Percentiles rank a stretch among this genome's conserved stretches.
These are phyloP conservation scores for Ennomos quercinarius DNA, from an alignment of 2,888 invertebrate species.

Conservation along the genomic window DNA sequence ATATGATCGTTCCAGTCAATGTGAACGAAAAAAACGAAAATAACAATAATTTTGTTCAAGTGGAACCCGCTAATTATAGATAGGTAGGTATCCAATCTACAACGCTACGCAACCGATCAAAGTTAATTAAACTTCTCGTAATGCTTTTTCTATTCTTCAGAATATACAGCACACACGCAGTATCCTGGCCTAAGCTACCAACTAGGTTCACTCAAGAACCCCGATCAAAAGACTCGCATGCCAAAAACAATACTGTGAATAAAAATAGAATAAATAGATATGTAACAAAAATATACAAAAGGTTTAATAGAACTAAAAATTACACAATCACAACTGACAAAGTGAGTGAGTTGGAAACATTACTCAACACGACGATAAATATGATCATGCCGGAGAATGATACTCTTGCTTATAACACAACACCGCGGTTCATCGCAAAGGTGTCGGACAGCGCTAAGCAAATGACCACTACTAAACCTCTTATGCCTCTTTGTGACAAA, in stretches of 20 bases:
- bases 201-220: slow-evolving; percentile 46
- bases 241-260: slow-evolving; percentile 38
- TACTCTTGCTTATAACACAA: slow-evolving; percentile 34
- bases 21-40: too few relatives aligned
- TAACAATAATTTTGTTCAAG: too few relatives aligned
- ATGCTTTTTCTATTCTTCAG: slow-evolving; percentile 54
- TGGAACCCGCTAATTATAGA: too few relatives aligned
- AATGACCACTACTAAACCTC: slow-evolving; percentile 57
- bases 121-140: too few relatives aligned
- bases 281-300: slow-evolving; percentile 5
- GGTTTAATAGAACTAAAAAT: slow-evolving; percentile 35
- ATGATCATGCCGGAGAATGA: slow-evolving; percentile 31
- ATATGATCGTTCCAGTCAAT: too few relatives aligned
- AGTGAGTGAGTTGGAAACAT: slow-evolving; percentile 40
- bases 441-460: slow-evolving; percentile 64
- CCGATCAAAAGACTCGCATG: slow-evolving; percentile 42
- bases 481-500: slow-evolving; percentile 85
- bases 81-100: too few relatives aligned
- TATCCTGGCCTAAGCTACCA: slow-evolving; percentile 58
- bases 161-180: slow-evolving; percentile 55
- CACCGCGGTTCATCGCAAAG: slow-evolving; percentile 61
- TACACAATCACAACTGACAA: slow-evolving; percentile 35
- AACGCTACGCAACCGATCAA: too few relatives aligned
- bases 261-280: slow-evolving; percentile 30
- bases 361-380: slow-evolving; percentile 46